Percentiles rank a stretch among this genome's conserved stretches.
These are phyloP conservation scores for Ptychadena robeensis DNA, from an alignment of 2,797 vertebrate species.

Conservation along the genomic window DNA sequence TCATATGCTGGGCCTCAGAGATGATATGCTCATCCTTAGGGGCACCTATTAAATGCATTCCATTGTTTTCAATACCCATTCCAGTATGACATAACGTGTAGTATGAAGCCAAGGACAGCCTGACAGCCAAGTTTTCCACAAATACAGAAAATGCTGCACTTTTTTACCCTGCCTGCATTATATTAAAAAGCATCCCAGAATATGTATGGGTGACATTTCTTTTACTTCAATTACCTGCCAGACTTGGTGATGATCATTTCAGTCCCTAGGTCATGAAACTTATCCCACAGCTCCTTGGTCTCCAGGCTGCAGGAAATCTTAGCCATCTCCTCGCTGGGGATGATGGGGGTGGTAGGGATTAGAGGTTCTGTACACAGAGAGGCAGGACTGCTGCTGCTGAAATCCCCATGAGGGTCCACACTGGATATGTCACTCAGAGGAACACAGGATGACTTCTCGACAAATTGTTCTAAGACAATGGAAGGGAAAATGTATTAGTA, in stretches of 20 bases:
- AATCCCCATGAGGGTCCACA: constrained; percentile 85
- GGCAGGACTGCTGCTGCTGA: constrained; percentile 69
- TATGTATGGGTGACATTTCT: no score
- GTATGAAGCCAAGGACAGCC: background rate
- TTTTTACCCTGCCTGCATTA: background rate
- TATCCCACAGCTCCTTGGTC: constrained; percentile 98
- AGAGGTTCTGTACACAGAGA: constrained; percentile 90
- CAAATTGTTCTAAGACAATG: constrained; percentile 87
- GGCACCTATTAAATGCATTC: constrained; percentile 31
- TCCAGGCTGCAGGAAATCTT: constrained; percentile 95
- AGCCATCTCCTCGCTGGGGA: constrained; percentile 97
- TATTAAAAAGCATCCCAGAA: background rate
- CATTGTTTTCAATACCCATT: constrained; percentile 10
- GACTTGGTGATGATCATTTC: constrained; percentile 99
- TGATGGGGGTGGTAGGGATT: constrained; percentile 89
- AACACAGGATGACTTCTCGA: constrained; percentile 93
- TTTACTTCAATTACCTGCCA: constrained; percentile 80
- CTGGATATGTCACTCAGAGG: constrained; percentile 83
- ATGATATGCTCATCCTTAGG: constrained; percentile 26
- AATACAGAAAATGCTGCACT: background rate
- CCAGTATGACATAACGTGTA: constrained; percentile 26
- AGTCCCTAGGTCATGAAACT: constrained; percentile 95
- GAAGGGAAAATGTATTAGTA: constrained; percentile 32
- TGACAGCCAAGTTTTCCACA: background rate
- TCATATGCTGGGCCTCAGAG: constrained; percentile 16